phyloP scores from a whole-genome alignment of 30 jellyfish, hydroid and myxozoan species.

The Pelagia noctiluca region DNA sequence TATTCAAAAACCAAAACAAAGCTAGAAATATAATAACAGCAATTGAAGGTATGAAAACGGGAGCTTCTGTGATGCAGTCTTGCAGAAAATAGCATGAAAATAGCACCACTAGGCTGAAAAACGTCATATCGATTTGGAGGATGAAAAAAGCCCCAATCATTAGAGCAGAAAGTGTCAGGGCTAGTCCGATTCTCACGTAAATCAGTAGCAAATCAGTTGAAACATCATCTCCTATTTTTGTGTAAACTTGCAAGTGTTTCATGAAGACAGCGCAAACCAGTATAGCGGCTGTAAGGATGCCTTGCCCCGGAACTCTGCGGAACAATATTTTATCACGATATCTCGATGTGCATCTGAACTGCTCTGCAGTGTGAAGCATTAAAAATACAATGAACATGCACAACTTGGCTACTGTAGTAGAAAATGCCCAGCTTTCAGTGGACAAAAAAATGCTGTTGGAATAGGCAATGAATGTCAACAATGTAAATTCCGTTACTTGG shows the following conservation, averaged over 20 bases:
- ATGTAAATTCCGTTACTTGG: too few species aligned
- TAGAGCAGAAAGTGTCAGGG: slow-evolving; percentile 40
- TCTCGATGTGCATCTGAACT: slow-evolving; percentile 1
- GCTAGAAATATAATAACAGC: slow-evolving; percentile 21
- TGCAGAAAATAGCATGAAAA: slow-evolving; percentile 57
- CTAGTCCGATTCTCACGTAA: slow-evolving; percentile 12
- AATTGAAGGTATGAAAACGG: slow-evolving; percentile 31
- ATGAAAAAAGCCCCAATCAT: slow-evolving; percentile 37
- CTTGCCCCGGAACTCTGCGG: slow-evolving; percentile 34
- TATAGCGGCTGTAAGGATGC: slow-evolving; percentile 28
- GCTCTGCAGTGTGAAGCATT: slow-evolving; percentile 19
- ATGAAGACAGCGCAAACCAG: neutral
- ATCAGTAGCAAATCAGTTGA: neutral
- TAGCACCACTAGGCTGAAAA: slow-evolving; percentile 49
- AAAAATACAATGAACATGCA: neutral
- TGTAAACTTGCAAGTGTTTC: neutral
- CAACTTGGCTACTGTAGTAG: too few species aligned
- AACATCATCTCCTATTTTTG: neutral
- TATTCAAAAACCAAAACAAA: slow-evolving; percentile 12
- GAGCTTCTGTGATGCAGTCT: slow-evolving; percentile 44
- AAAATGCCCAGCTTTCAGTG: too few species aligned
- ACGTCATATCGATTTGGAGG: slow-evolving; percentile 33
- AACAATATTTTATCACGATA: slow-evolving; percentile 11
- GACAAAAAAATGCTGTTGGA: too few species aligned
- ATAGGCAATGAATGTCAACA: too few species aligned